Evolutionary conservation across 2,888 invertebrate genomes (phyloP), one percentile per base, ranked within the genome.

Genomic region (Conomelus anceps): DNA sequence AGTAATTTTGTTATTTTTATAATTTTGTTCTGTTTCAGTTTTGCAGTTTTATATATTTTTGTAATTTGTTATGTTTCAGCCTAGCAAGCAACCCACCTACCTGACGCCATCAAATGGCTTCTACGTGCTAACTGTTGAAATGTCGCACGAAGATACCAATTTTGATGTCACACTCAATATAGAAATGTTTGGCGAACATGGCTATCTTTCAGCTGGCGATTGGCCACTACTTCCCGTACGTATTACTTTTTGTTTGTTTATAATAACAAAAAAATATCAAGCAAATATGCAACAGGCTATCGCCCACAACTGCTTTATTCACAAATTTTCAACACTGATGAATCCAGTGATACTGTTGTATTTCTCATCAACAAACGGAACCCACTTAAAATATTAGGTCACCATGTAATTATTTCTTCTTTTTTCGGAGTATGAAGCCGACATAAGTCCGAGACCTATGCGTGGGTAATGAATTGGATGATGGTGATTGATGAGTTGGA

Each of bases 151-250:
- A 0, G 88, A 20, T 22, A 89, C n/a, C n/a, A 85, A 89, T 22
- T 96, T 95, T 92, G 94, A 94, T 89, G 95, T 96, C 0, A 94
- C 94, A 0, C 94, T 96, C 0, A 95, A 95, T 88, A 94, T 98
- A 22, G 96, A 96, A 93, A 97, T 98, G 95, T 94, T 95, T 91
- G 95, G 96, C 34, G 95, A 95, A 0, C 95, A 96, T 92, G 98
- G 98, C 0, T 98, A 96, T 93, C 94, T 98, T 85, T 98, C 98
- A 0, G 98, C 98, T 7, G 96, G 96, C 0, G 98, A 98, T 93
- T 98, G 97, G 96, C 98, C 98, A 0, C 94, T 98, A 6, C 93
- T 98, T 91, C 96, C 97, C 91, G 97, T 97, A 93, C 94, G 94
- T 93, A 84, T 88, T 26, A n/a, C 86, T 87, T 88, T 22, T 3